These are phyloP conservation scores for Todiramphus chloris DNA, from an alignment of 2,113 vertebrate species.

Conservation along the genomic window DNA sequence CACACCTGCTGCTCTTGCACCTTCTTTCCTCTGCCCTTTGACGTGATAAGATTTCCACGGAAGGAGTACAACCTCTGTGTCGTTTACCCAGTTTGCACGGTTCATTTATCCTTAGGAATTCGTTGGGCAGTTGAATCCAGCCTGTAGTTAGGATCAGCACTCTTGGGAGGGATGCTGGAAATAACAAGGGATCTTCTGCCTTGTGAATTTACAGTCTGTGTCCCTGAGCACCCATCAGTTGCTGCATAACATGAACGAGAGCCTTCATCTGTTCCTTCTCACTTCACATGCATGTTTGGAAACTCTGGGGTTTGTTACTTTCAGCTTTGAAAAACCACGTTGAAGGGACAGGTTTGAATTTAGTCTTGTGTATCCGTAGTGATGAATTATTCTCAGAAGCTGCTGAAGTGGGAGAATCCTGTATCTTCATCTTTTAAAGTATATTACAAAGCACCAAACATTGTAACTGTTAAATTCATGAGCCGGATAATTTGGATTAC, in stretches of 20 bases:
- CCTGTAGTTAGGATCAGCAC: not conserved
- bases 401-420: not conserved
- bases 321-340: not conserved
- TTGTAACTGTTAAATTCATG: not conserved
- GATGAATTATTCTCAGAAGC: not conserved
- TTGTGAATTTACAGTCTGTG: not conserved
- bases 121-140: not conserved
- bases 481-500: not conserved
- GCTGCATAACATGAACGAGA: not conserved
- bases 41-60: fast-evolving
- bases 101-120: not conserved
- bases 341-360: not conserved
- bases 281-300: not conserved
- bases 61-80: not conserved
- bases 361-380: not conserved
- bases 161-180: not conserved
- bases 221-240: not conserved
- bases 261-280: not conserved
- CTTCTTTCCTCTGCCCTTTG: not conserved
- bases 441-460: not conserved
- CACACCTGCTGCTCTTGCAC: not conserved
- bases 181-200: not conserved
- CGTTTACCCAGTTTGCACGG: not conserved
- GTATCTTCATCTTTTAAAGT: not conserved
- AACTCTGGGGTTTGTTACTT: not conserved